Evolutionary conservation across 2,797 vertebrate genomes (phyloP).

Genomic region (Peromyscus melanophrys): DNA sequence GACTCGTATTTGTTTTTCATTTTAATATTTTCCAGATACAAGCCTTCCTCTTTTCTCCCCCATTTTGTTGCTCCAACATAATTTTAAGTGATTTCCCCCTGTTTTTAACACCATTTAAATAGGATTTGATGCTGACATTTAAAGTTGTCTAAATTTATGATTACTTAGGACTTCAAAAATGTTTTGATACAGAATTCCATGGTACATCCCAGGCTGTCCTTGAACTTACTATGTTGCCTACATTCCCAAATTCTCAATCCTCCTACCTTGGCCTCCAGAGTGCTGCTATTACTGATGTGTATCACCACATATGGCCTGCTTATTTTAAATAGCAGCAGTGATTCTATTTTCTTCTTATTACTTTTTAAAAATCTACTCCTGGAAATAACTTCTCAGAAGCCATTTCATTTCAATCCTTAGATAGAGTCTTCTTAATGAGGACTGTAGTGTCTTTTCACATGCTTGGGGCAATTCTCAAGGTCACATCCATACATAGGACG

Average conservation of each 20-base stretch:
- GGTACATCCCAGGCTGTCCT: not conserved
- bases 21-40: not conserved
- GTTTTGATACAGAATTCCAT: not conserved
- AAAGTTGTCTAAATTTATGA: not conserved
- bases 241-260: not conserved
- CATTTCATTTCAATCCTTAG: not conserved
- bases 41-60: not conserved
- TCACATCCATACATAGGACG: not conserved
- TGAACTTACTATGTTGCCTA: not conserved
- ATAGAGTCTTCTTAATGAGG: not conserved
- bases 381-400: not conserved
- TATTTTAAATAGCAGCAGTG: not conserved
- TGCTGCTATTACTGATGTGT: not conserved
- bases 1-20: not conserved
- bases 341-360: not conserved
- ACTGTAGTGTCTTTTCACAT: not conserved
- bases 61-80: constrained; percentile 2
- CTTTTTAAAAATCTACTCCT: not conserved
- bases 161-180: not conserved
- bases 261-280: not conserved
- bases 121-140: not conserved
- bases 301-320: not conserved
- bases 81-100: constrained; percentile 5
- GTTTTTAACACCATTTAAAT: not conserved
- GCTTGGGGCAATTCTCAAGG: not conserved